A percentile compares a stretch with the other conserved stretches of the same genome.
Evolutionary conservation across 2,888 invertebrate genomes (phyloP).

Genomic region (Euplexia lucipara): DNA sequence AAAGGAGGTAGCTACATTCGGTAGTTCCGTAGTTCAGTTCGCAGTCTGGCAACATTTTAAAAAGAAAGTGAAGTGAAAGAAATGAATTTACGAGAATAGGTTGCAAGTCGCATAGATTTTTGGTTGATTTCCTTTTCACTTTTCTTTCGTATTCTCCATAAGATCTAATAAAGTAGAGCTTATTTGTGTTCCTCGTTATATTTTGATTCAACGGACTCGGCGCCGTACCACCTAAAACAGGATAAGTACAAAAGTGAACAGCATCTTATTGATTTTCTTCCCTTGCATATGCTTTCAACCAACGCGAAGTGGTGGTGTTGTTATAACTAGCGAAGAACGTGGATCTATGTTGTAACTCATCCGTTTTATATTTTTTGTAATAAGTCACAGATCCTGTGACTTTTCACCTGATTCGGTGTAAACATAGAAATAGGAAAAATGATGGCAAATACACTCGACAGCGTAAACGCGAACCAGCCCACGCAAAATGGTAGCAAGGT

Average conservation of each 20-base stretch:
- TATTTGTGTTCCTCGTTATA: conserved; percentile 86
- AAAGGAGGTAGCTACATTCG: conserved; percentile 18
- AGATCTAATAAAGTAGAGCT: conserved; percentile 89
- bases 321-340: conserved; percentile 77
- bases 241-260: conserved; percentile 89
- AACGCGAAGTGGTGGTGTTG: conserved; percentile 89
- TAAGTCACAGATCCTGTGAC: conserved; percentile 76
- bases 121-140: conserved; percentile 91
- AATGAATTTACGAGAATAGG: conserved; percentile 91
- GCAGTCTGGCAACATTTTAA: conserved; percentile 85
- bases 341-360: conserved; percentile 79
- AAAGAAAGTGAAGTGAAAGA: conserved; percentile 91
- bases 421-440: conserved; percentile 83
- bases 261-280: conserved; percentile 92
- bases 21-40: conserved; percentile 18
- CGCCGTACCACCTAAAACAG: conserved; percentile 82
- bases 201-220: conserved; percentile 86
- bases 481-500: conserved; percentile 95
- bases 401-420: conserved; percentile 80
- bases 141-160: conserved; percentile 88
- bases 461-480: conserved; percentile 89
- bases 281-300: conserved; percentile 90
- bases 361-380: conserved; percentile 72
- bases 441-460: conserved; percentile 90
- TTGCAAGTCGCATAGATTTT: conserved; percentile 91